phyloP scores from a whole-genome alignment of 2,797 vertebrate species.

The Sebastes trivittatus region DNA sequence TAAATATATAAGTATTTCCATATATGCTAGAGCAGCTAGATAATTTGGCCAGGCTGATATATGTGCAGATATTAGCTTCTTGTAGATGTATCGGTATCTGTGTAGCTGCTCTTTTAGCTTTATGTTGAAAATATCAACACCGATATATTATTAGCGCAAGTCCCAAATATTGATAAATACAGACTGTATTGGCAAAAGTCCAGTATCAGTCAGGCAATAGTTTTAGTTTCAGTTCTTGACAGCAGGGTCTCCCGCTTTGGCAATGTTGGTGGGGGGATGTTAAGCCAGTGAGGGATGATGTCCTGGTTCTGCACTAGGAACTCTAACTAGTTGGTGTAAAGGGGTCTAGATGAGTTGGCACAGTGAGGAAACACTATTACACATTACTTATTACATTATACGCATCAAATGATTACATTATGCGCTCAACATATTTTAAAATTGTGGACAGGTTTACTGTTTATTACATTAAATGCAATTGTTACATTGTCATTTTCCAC shows the following conservation, averaged over 20 bases:
- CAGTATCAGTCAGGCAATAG: neutral
- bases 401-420: neutral
- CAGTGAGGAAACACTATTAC: too few species aligned
- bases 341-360: too few species aligned
- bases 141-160: neutral
- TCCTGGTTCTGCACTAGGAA: neutral
- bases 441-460: neutral
- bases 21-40: neutral
- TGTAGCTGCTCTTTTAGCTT: neutral
- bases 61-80: neutral
- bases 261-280: neutral
- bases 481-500: neutral
- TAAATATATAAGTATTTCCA: neutral
- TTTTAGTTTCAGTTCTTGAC: neutral
- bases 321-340: neutral
- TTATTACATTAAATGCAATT: neutral
- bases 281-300: neutral
- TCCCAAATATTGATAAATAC: neutral
- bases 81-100: neutral
- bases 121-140: neutral
- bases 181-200: neutral
- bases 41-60: neutral
- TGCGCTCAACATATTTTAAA: neutral
- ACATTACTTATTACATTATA: neutral
- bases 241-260: neutral